A percentile compares a stretch with the other conserved stretches of the same genome.
These are phyloP conservation scores for Cyprinus carpio DNA, from an alignment of 2,113 vertebrate genomes.

Conservation along the genomic window DNA sequence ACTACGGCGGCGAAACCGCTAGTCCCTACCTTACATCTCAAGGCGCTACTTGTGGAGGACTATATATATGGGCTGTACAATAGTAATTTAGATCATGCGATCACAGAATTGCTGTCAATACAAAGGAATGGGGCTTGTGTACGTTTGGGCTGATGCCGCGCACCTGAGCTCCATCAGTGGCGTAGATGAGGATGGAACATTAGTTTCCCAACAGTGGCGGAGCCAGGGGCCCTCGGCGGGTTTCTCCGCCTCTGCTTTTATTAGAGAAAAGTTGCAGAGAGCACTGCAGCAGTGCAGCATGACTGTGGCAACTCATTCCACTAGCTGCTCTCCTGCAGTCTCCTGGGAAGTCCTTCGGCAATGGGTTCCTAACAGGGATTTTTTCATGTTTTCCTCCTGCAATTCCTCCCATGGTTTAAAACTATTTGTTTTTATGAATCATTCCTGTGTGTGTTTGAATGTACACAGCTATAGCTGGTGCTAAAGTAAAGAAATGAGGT, in stretches of 20 bases:
- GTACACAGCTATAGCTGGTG: background rate
- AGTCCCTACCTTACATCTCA: conserved; percentile 29
- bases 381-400: background rate
- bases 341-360: conserved; percentile 22
- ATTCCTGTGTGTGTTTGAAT: background rate
- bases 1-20: background rate
- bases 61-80: conserved; percentile 27
- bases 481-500: background rate
- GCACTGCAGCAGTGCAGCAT: conserved; percentile 36
- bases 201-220: conserved; percentile 43
- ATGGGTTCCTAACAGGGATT: conserved; percentile 7
- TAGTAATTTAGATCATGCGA: conserved; percentile 44
- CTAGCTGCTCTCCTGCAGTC: conserved; percentile 27
- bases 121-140: conserved; percentile 22
- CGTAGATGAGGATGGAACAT: conserved; percentile 52
- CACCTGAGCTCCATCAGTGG: conserved; percentile 46
- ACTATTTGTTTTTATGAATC: conserved; percentile 27
- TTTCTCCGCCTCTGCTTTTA: conserved; percentile 45
- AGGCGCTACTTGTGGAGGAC: conserved; percentile 31
- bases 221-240: conserved; percentile 30
- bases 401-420: background rate
- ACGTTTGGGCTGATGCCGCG: conserved; percentile 30
- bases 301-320: conserved; percentile 21
- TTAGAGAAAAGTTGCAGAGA: conserved; percentile 43
- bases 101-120: conserved; percentile 42